A percentile compares a stretch with the other conserved stretches of the same genome.
Conservation (phyloP, 2,113 vertebrate species). For the Tetraodon nigroviridis region DNA sequence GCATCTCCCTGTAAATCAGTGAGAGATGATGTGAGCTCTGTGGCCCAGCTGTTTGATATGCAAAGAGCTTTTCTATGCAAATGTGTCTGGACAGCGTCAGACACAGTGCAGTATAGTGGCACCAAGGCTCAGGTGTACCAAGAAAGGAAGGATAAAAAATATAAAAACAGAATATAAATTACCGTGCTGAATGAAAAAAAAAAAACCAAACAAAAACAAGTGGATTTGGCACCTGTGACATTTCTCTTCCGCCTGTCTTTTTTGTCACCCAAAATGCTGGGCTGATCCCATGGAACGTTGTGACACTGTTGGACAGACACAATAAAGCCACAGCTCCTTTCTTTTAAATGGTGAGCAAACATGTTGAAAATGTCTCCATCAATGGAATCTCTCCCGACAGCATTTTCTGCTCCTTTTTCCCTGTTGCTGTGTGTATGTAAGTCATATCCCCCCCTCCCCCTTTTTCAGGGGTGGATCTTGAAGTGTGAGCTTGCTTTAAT, state of each 20-base stretch:
- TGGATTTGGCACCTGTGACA: neutral
- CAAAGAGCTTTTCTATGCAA: constrained; percentile 69
- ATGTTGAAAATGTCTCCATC: constrained; percentile 43
- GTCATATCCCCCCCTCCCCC: constrained; percentile 47
- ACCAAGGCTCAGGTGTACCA: constrained; percentile 42
- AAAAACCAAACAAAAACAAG: too few species aligned
- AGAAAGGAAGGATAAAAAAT: neutral
- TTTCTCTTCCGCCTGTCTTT: constrained; percentile 1
- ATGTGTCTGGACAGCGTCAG: constrained; percentile 41
- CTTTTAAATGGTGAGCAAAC: constrained; percentile 47
- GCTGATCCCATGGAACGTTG: constrained; percentile 42
- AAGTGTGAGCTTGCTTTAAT: constrained; percentile 70
- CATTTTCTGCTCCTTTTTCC: constrained; percentile 26
- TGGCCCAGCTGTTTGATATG: constrained; percentile 68
- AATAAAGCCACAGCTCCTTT: constrained; percentile 38
- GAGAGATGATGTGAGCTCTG: constrained; percentile 61
- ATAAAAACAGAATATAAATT: constrained; percentile 8
- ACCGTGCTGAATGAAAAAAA: constrained; percentile 20
- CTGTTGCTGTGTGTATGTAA: constrained; percentile 30
- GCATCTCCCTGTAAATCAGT: constrained; percentile 67
- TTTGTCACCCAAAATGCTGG: constrained; percentile 22
- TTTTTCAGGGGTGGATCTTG: constrained; percentile 62
- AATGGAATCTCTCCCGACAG: constrained; percentile 22
- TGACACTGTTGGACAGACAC: constrained; percentile 27
- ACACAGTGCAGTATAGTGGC: constrained; percentile 28